Percentiles rank a stretch among this genome's conserved stretches.
Evolutionary conservation across 2,888 invertebrate species (phyloP).

Genomic region (Lithophane socia): DNA sequence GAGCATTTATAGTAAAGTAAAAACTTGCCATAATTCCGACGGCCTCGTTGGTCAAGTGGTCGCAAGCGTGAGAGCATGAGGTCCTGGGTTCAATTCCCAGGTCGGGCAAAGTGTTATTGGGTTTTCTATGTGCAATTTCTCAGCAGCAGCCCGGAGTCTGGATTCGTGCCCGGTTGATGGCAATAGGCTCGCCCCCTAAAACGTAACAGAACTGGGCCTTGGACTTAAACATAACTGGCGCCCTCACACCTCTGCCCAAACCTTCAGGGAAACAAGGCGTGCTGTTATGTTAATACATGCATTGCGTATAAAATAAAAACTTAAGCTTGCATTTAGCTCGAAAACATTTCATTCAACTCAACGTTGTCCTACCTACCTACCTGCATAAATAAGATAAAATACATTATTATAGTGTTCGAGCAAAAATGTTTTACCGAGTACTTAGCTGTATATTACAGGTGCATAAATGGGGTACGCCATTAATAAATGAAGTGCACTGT

Average conservation of each 20-base stretch:
- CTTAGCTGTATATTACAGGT: conserved; percentile 39
- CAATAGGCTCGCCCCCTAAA: not conserved
- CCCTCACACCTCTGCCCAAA: not conserved
- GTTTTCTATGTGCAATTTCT: not conserved
- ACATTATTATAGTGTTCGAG: conserved; percentile 22
- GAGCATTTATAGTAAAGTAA: not conserved
- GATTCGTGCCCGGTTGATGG: not conserved
- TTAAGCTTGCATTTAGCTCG: not conserved
- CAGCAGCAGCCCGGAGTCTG: not conserved
- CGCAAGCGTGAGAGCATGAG: too few relatives aligned
- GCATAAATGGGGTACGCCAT: conserved; percentile 47
- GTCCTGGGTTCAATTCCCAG: too few relatives aligned
- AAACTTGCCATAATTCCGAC: too few relatives aligned
- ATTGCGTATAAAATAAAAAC: not conserved
- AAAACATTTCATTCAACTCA: conserved; percentile 7
- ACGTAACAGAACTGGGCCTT: too few relatives aligned
- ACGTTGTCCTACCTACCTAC: not conserved
- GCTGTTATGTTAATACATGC: not conserved
- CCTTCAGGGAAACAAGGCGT: not conserved
- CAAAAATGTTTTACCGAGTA: conserved; percentile 40
- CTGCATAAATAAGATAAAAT: conserved; percentile 1
- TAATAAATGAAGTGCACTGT: conserved; percentile 59
- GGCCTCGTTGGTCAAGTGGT: too few relatives aligned
- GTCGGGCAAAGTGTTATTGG: too few relatives aligned
- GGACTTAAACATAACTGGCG: not conserved